Evolutionary conservation across 2,113 vertebrate genomes (phyloP), one percentile per base, ranked within the genome.

Genomic region (Xiphias gladius): DNA sequence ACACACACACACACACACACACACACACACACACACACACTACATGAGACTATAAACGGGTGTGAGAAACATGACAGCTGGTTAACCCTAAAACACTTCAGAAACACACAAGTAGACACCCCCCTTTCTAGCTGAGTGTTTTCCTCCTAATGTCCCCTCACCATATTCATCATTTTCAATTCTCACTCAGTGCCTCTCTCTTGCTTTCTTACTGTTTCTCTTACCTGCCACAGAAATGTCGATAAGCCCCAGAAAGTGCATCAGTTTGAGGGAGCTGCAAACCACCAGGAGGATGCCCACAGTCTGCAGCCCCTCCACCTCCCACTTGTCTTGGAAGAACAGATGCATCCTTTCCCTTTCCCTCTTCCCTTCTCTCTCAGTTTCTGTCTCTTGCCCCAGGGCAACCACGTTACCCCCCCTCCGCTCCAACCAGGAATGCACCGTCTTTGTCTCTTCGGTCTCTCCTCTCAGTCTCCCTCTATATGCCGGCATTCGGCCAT

Each of bases 201-300:
- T n/a, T 39, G 46, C 54, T 77, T 76, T 14, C 69, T 75, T 58
- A 63, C 70, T 62, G 37, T 83, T 80, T 81, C 55, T 84, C 92
- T 94, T 94, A 95, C 94, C 94, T 95, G 81, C 58, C 73, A 80
- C 67, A 28, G 95, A 87, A 80, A 96, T 74, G 91, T 96, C 95
- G 92, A 96, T 96, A 65, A 96, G 92, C 79, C 95, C 95, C 80
- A 96, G 87, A 91, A 96, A 96, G 89, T 96, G 95, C 93, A 96
- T 90, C 73, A 96, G 91, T 91, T 96, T 96, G 72, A 96, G 90
- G 59, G 96, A 96, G 89, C 95, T 96, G 93, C 94, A 95, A 89
- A 96, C 90, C 73, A 96, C 92, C 84, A 96, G 89, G 35, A 96
- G 92, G 83, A 96, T 95, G n/a, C 95, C 95, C 59, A 96, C 79